phyloP scores from a whole-genome alignment of 1,140 invertebrate genomes.

The Polypedilum pembai region DNA sequence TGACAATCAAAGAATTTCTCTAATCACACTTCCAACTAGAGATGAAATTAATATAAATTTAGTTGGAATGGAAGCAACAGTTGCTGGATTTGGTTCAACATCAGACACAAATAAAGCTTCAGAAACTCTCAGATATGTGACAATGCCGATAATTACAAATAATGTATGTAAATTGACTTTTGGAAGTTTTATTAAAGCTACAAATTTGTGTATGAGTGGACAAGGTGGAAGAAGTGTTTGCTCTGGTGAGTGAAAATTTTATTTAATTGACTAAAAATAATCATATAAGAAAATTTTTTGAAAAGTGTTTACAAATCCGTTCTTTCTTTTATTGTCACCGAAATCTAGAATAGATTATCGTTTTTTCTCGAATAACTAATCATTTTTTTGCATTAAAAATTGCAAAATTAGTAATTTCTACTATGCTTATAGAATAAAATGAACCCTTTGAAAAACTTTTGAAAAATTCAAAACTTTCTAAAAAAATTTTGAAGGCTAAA shows the following conservation, averaged over 20 bases:
- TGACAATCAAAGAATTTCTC: background rate
- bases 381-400: too few species aligned
- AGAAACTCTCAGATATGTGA: background rate
- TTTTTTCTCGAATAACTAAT: too few species aligned
- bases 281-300: too few species aligned
- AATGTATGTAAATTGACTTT: background rate
- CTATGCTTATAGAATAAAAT: too few species aligned
- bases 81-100: background rate
- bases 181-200: background rate
- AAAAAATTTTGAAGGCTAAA: too few species aligned
- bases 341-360: too few species aligned
- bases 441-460: too few species aligned
- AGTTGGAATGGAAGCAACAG: background rate
- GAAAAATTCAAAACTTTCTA: too few species aligned
- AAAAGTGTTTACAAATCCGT: too few species aligned
- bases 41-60: background rate
- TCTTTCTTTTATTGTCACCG: too few species aligned
- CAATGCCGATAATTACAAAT: background rate
- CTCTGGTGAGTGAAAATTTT: background rate
- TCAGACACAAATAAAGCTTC: background rate
- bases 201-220: background rate
- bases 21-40: background rate
- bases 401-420: too few species aligned
- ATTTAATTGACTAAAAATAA: background rate
- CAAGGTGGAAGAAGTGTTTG: background rate